Conservation (phyloP, 2,797 vertebrate species). For the Enteromius afrohamiltoni region DNA sequence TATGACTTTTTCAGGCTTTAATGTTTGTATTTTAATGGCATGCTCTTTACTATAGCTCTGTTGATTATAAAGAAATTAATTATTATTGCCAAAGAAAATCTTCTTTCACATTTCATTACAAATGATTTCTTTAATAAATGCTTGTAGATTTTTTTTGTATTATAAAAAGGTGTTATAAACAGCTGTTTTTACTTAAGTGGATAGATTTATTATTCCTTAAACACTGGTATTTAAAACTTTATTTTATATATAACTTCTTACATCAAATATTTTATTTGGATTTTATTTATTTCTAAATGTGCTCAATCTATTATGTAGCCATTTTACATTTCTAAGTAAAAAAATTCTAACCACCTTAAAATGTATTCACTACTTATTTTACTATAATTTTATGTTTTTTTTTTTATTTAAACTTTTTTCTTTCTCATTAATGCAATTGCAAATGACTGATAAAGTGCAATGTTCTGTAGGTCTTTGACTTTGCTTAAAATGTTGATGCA, state of each 20-base stretch:
- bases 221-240: background rate
- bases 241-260: background rate
- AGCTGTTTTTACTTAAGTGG: background rate
- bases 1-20: conserved; percentile 40
- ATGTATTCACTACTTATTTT: background rate
- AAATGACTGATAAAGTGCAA: background rate
- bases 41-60: conserved; percentile 6
- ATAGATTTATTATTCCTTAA: background rate
- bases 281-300: conserved; percentile 6
- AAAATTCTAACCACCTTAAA: background rate
- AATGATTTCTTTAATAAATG: conserved; percentile 27
- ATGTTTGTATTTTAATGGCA: conserved; percentile 14
- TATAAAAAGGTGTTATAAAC: background rate
- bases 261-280: background rate
- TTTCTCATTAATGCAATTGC: background rate
- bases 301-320: background rate
- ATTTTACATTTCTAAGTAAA: background rate
- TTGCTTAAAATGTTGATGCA: background rate
- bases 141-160: conserved; percentile 1
- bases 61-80: background rate
- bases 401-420: background rate
- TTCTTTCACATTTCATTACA: conserved; percentile 20
- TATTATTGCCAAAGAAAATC: conserved; percentile 48
- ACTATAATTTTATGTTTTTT: background rate
- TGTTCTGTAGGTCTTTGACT: background rate